Percentiles rank a stretch among this genome's conserved stretches.
These are phyloP conservation scores for Darwinula stevensoni DNA, from an alignment of 2,888 invertebrate species.

Conservation along the genomic window DNA sequence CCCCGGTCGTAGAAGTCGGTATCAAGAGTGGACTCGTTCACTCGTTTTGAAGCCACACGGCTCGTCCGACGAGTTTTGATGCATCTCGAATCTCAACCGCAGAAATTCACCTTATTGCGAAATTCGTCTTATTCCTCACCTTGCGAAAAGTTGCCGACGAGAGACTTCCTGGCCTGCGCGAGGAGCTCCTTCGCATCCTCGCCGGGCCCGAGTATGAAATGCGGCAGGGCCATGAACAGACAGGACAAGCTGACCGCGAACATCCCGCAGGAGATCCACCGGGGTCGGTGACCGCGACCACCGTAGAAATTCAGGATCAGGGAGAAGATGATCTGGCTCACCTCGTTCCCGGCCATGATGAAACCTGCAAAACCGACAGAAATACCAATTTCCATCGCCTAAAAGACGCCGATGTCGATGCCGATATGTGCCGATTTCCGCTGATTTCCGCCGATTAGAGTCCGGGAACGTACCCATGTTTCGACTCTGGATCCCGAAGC, in stretches of 20 bases:
- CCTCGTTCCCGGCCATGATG: constrained; percentile 39
- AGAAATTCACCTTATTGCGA: no score
- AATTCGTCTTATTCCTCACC: no score
- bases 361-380: constrained; percentile 21
- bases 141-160: no score
- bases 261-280: constrained; percentile 39
- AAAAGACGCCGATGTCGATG: not conserved
- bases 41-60: no score
- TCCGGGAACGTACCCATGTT: constrained; percentile 33
- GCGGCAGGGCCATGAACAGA: constrained; percentile 31
- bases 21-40: no score
- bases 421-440: no score
- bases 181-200: no score
- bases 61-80: no score
- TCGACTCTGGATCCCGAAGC: constrained; percentile 37
- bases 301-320: constrained; percentile 35
- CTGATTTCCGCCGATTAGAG: no score
- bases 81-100: no score
- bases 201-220: constrained; percentile 34
- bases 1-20: no score
- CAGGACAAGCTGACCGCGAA: constrained; percentile 31
- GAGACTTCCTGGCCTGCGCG: no score
- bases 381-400: not conserved
- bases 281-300: constrained; percentile 34
- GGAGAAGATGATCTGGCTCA: constrained; percentile 34